Evolutionary conservation across 2,888 invertebrate genomes (phyloP).

Genomic region (Drosophila yooni): DNA sequence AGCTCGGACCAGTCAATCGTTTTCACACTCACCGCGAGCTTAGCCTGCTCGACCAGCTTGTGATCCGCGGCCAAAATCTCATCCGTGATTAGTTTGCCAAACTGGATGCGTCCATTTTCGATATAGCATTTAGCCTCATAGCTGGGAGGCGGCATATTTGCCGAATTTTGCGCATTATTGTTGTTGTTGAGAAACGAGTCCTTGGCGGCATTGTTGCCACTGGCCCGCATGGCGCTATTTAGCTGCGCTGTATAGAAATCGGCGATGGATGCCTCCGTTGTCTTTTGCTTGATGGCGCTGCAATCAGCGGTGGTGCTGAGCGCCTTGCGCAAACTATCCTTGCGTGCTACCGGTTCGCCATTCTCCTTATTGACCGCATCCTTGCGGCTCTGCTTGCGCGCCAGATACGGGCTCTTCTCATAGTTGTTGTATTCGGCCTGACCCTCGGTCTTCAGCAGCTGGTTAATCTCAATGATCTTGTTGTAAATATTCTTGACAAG

Average conservation of each 20-base stretch:
- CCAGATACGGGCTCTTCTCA: constrained; percentile 82
- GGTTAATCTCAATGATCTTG: constrained; percentile 91
- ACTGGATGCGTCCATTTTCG: constrained; percentile 91
- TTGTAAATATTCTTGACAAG: constrained; percentile 92
- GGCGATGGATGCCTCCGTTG: constrained; percentile 70
- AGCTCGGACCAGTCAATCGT: not conserved
- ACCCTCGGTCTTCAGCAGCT: constrained; percentile 87
- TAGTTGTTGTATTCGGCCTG: constrained; percentile 67
- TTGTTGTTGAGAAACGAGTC: constrained; percentile 81
- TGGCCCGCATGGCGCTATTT: constrained; percentile 82
- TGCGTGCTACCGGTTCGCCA: constrained; percentile 74
- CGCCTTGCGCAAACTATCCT: constrained; percentile 83
- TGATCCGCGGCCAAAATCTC: constrained; percentile 94
- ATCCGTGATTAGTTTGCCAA: constrained; percentile 92
- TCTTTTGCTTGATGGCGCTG: constrained; percentile 82
- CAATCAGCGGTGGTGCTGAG: constrained; percentile 87
- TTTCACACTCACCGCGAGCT: constrained; percentile 87
- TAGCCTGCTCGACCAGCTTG: constrained; percentile 92
- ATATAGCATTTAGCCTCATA: constrained; percentile 88
- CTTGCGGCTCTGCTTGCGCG: constrained; percentile 79
- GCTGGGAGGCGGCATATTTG: constrained; percentile 73
- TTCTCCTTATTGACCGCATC: constrained; percentile 82
- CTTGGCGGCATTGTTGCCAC: constrained; percentile 68
- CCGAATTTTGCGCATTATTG: constrained; percentile 65
- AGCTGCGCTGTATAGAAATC: constrained; percentile 84